Evolutionary conservation across 2,888 invertebrate species (phyloP).

Genomic region (Apamea epomidion): DNA sequence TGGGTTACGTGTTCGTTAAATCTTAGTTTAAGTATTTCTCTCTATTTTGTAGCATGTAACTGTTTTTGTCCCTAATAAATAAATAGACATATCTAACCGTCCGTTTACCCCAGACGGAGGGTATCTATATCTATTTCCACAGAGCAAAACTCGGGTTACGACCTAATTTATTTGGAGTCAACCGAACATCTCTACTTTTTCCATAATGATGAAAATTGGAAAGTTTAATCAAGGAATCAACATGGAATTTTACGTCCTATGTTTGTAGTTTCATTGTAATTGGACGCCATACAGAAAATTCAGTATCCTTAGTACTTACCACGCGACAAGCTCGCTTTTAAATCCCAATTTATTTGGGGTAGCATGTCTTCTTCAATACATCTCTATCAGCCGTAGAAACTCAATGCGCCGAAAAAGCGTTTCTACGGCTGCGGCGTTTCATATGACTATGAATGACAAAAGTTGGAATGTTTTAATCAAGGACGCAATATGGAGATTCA

Average conservation of each 20-base stretch:
- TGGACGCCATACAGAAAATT: slow-evolving; percentile 24
- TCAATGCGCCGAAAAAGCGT: neutral
- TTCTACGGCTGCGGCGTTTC: too few relatives aligned
- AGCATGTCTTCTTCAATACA: neutral
- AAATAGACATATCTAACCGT: neutral
- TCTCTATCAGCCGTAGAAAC: neutral
- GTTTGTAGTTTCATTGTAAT: slow-evolving; percentile 51
- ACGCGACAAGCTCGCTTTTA: slow-evolving; percentile 68
- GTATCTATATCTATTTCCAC: neutral
- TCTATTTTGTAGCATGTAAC: too few relatives aligned
- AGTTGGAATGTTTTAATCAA: slow-evolving; percentile 16
- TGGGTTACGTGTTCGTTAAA: too few relatives aligned
- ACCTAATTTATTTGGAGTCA: neutral
- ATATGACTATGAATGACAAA: neutral
- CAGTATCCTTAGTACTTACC: slow-evolving; percentile 55
- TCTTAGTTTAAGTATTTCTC: too few relatives aligned
- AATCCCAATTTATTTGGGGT: neutral
- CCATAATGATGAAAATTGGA: neutral
- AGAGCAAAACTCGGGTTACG: neutral
- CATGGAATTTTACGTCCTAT: slow-evolving; percentile 10
- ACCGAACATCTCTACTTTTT: neutral
- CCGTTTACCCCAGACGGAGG: neutral
- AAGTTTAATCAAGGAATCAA: slow-evolving; percentile 26
- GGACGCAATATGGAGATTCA: slow-evolving; percentile 21
- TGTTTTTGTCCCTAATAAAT: too few relatives aligned